Evolutionary conservation across 1,140 invertebrate species (phyloP).

Genomic region (Phymastichus coffea): DNA sequence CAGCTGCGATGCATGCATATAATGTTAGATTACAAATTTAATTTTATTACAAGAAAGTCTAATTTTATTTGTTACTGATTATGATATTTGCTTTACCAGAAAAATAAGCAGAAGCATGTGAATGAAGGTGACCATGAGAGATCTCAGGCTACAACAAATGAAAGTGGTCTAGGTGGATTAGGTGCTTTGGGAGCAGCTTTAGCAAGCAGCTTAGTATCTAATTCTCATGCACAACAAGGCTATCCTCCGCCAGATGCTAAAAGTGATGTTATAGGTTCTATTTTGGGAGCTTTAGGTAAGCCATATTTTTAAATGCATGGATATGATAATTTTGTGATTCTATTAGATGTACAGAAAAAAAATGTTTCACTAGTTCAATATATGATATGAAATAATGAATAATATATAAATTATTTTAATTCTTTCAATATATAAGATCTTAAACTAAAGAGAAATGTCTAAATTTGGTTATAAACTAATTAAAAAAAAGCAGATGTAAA

Average conservation of each 20-base stretch:
- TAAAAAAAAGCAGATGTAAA: no score
- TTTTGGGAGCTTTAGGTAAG: conserved; percentile 51
- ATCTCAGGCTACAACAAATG: conserved; percentile 40
- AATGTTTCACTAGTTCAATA: not conserved
- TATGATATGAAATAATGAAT: no score
- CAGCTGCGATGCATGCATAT: conserved; percentile 48
- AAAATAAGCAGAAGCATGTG: conserved; percentile 42
- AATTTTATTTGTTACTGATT: not conserved
- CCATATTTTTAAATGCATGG: conserved; percentile 1
- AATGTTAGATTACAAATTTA: conserved; percentile 36
- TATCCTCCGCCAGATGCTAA: conserved; percentile 41
- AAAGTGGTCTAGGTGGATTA: conserved; percentile 45
- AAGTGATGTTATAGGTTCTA: conserved; percentile 45
- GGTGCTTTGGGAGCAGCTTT: conserved; percentile 48
- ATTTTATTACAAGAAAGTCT: not conserved
- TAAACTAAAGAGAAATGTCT: no score
- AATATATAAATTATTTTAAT: no score
- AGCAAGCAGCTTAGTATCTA: conserved; percentile 47
- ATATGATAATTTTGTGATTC: not conserved
- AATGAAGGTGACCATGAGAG: conserved; percentile 45
- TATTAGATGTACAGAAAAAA: not conserved
- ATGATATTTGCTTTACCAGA: conserved; percentile 34
- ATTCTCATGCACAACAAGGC: conserved; percentile 43
- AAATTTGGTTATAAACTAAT: no score
- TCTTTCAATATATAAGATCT: no score